Evolutionary conservation across 1,140 invertebrate genomes (phyloP).

Genomic region (Drosophila kepulauana): DNA sequence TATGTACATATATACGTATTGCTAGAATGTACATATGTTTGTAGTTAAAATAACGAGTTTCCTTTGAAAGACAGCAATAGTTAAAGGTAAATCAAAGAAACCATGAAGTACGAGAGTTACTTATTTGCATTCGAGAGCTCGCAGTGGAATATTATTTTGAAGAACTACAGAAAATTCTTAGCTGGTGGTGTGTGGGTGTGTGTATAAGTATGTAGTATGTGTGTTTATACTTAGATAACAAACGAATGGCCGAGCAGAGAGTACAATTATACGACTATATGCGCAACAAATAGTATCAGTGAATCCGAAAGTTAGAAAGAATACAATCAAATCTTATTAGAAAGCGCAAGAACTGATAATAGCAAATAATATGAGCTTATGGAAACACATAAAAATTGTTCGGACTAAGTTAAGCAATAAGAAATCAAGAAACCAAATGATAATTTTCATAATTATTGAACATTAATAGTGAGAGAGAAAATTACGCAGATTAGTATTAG

Average conservation of each 20-base stretch:
- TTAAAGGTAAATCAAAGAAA: constrained; percentile 46
- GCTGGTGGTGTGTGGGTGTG: constrained; percentile 29
- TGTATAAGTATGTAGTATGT: constrained; percentile 13
- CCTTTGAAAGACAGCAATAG: constrained; percentile 58
- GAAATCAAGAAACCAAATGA: constrained; percentile 13
- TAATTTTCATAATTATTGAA: constrained; percentile 6
- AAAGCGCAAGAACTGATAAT: constrained; percentile 14
- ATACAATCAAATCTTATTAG: constrained; percentile 3
- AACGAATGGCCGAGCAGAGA: constrained; percentile 59
- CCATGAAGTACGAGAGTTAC: constrained; percentile 9
- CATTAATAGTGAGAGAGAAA: constrained; percentile 62
- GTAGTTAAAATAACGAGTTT: constrained; percentile 38
- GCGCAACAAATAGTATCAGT: constrained; percentile 51
- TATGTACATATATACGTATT: constrained; percentile 59
- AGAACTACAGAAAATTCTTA: constrained; percentile 47
- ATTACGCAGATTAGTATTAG: constrained; percentile 54
- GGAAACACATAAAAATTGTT: constrained; percentile 12
- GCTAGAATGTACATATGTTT: constrained; percentile 25
- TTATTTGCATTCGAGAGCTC: constrained; percentile 32
- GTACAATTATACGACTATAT: constrained; percentile 51
- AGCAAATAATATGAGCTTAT: constrained; percentile 6
- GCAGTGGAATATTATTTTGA: constrained; percentile 30
- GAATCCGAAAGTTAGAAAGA: constrained; percentile 23
- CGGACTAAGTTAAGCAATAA: constrained; percentile 13
- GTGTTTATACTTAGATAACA: constrained; percentile 20